Evolutionary conservation across 2,888 invertebrate species (phyloP).

Genomic region (Himalopsyche japonica): DNA sequence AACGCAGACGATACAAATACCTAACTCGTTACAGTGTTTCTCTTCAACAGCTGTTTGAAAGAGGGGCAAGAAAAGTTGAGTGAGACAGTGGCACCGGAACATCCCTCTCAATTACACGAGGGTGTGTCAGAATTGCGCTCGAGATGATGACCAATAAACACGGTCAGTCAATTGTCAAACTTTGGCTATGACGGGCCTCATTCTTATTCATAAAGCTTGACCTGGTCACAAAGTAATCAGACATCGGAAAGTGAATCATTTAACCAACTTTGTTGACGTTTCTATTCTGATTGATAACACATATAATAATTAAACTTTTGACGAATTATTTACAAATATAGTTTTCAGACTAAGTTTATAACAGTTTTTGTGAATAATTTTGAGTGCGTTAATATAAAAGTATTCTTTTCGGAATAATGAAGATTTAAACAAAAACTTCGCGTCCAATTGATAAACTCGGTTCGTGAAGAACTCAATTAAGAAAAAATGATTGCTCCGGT

Average conservation of each 20-base stretch:
- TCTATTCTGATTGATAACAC: no score
- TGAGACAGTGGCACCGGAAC: neutral
- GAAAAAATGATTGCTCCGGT: neutral
- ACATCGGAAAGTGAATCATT: neutral
- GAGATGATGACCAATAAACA: neutral
- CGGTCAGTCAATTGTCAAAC: neutral
- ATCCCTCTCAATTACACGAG: neutral
- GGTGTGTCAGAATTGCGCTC: neutral
- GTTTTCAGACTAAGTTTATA: no score
- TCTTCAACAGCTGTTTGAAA: neutral
- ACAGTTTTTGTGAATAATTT: no score
- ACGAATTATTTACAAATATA: no score
- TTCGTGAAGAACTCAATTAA: neutral
- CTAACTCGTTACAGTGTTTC: neutral
- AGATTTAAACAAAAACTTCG: no score
- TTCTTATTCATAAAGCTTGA: neutral
- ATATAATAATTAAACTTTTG: no score
- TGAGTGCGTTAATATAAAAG: no score
- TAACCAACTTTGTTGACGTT: neutral
- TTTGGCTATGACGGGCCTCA: neutral
- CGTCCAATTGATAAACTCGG: no score
- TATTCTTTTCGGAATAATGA: no score
- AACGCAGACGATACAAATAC: neutral
- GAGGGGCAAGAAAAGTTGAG: neutral
- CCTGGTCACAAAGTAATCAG: neutral